phyloP scores from a whole-genome alignment of 1,140 invertebrate species.

The Brachionus rubens region DNA sequence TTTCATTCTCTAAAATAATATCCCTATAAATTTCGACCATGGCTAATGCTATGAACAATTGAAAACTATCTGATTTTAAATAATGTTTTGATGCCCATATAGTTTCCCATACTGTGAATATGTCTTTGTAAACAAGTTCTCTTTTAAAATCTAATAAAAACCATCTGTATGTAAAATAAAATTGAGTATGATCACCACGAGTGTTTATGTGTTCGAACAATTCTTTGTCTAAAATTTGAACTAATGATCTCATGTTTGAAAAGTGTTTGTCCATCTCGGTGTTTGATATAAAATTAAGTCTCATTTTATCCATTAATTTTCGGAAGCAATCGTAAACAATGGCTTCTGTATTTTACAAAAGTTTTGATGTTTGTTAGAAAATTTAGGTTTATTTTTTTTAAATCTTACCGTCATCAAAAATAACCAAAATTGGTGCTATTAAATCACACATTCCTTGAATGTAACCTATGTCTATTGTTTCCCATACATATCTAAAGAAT shows the following conservation, averaged over 20 bases:
- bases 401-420: conserved; percentile 74
- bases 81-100: not conserved
- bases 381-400: not conserved
- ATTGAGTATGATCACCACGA: conserved; percentile 25
- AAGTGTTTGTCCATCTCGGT: conserved; percentile 27
- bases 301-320: conserved; percentile 33
- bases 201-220: conserved; percentile 30
- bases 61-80: conserved; percentile 15
- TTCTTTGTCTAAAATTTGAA: conserved; percentile 34
- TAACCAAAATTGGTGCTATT: conserved; percentile 82
- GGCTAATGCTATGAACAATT: conserved; percentile 34
- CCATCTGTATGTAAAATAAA: conserved; percentile 46
- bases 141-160: conserved; percentile 47
- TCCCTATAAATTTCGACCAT: conserved; percentile 35
- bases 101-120: conserved; percentile 39
- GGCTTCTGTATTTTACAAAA: not conserved
- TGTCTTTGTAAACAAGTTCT: conserved; percentile 38
- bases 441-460: conserved; percentile 86
- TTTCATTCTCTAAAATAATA: conserved; percentile 46
- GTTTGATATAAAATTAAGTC: conserved; percentile 11
- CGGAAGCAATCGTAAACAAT: conserved; percentile 31
- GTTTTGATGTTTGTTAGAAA: not conserved
- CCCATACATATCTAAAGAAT: conserved; percentile 77
- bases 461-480: conserved; percentile 80
- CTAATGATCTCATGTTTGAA: not conserved